phyloP scores from a whole-genome alignment of 2,113 vertebrate genomes.

The Panthera tigris region DNA sequence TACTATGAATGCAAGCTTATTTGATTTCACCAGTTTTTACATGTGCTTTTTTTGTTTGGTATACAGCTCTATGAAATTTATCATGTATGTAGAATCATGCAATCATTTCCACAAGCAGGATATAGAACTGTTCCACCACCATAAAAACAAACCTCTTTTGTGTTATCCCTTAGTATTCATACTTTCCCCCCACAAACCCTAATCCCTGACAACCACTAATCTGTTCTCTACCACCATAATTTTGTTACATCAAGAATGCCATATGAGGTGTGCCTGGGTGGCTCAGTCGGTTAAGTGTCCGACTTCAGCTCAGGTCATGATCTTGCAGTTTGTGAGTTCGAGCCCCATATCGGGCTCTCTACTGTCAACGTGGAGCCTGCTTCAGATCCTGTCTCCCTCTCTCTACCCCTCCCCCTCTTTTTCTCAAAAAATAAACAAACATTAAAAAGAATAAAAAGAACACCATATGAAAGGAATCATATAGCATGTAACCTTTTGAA shows the following conservation, averaged over 20 bases:
- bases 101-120: neutral
- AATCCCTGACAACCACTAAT: neutral
- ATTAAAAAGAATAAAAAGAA: neutral
- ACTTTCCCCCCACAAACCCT: neutral
- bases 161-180: neutral
- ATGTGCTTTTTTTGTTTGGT: neutral
- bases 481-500: neutral
- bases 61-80: neutral
- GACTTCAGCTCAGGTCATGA: too few relatives aligned
- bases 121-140: neutral
- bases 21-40: neutral
- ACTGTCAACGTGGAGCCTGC: too few relatives aligned
- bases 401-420: too few relatives aligned
- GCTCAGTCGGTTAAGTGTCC: too few relatives aligned
- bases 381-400: too few relatives aligned
- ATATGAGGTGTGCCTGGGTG: neutral
- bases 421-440: too few relatives aligned
- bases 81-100: neutral
- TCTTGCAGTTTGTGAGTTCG: too few relatives aligned
- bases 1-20: neutral
- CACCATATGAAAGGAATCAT: neutral
- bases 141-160: neutral
- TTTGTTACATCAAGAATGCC: neutral
- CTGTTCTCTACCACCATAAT: neutral
- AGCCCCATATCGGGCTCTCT: too few relatives aligned